Evolutionary conservation across 2,888 invertebrate genomes (phyloP).

Genomic region (Selenia dentaria): DNA sequence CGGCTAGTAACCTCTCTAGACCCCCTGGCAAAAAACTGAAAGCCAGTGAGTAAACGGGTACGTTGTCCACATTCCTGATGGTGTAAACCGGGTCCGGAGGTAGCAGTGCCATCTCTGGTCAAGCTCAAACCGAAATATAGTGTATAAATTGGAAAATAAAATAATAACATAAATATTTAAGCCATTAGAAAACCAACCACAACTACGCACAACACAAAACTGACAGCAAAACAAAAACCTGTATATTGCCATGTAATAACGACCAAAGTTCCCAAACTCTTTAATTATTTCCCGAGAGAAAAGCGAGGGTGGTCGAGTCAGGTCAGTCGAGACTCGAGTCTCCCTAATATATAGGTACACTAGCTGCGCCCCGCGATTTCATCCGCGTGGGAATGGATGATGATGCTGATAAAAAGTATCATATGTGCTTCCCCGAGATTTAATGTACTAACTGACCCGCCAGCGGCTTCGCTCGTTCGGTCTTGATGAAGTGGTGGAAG

Average conservation of each 20-base stretch:
- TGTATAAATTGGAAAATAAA: conserved; percentile 72
- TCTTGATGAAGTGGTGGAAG: no score
- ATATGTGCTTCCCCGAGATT: no score
- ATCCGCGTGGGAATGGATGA: no score
- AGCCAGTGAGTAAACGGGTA: conserved; percentile 88
- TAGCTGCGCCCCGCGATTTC: no score
- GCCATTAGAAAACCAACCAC: conserved; percentile 81
- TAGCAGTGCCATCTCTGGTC: conserved; percentile 87
- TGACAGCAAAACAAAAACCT: conserved; percentile 71
- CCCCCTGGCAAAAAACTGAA: conserved; percentile 86
- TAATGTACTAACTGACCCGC: no score
- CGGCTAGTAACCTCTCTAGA: conserved; percentile 88
- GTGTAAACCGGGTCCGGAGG: conserved; percentile 92
- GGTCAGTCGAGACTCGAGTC: no score
- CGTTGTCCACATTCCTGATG: conserved; percentile 88
- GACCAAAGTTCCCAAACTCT: background rate
- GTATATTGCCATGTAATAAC: background rate
- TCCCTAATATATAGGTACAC: no score
- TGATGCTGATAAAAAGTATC: no score
- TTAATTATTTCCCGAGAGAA: no score
- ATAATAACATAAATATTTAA: conserved; percentile 77
- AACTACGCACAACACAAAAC: conserved; percentile 85
- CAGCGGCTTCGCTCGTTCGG: no score
- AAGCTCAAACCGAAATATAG: conserved; percentile 78
- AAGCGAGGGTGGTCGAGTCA: no score